Evolutionary conservation across 2,113 vertebrate genomes (phyloP).

Genomic region (Cyprichromis sp.): DNA sequence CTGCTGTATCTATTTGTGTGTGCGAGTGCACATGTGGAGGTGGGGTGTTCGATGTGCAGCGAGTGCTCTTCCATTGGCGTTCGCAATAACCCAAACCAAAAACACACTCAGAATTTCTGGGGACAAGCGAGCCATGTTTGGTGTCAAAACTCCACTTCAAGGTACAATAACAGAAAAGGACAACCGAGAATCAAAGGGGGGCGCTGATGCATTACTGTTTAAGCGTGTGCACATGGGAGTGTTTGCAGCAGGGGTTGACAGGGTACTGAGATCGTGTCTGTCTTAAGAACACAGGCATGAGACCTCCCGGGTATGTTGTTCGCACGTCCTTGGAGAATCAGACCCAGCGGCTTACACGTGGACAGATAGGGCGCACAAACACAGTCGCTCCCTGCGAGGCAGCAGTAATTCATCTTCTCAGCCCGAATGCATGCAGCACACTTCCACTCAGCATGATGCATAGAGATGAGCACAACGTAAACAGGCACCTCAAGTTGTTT

Average conservation of each 20-base stretch:
- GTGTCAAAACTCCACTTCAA: not conserved
- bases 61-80: not conserved
- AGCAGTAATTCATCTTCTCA: not conserved
- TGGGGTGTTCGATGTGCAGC: not conserved
- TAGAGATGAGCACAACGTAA: not conserved
- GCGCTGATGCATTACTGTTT: not conserved
- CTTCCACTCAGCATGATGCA: not conserved
- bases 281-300: not conserved
- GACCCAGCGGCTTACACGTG: not conserved
- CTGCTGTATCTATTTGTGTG: not conserved
- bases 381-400: not conserved
- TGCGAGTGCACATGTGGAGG: not conserved
- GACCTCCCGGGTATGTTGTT: not conserved
- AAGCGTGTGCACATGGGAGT: not conserved
- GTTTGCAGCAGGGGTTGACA: not conserved
- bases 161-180: not conserved
- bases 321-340: not conserved
- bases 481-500: not conserved
- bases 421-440: not conserved
- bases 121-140: not conserved
- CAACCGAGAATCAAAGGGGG: not conserved
- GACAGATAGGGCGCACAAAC: not conserved
- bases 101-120: not conserved
- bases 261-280: not conserved
- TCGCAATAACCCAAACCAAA: not conserved